Evolutionary conservation across 2,797 vertebrate genomes (phyloP).

Genomic region (Merluccius polli): DNA sequence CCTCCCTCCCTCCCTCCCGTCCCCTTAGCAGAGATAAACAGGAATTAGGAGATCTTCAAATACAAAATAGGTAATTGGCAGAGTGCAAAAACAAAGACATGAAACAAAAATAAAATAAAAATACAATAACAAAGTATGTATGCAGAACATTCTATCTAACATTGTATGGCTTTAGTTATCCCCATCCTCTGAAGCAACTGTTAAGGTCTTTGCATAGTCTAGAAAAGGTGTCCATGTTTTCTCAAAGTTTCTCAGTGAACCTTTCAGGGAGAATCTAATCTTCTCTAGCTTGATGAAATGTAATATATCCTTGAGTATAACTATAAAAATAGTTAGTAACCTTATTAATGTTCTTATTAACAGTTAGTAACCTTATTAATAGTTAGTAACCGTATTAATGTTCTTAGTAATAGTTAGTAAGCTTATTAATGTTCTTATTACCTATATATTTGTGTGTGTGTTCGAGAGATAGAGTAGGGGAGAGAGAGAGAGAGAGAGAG

Average conservation of each 20-base stretch:
- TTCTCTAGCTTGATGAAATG: neutral
- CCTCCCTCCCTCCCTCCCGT: neutral
- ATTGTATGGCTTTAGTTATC: conserved; percentile 1
- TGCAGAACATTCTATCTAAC: conserved; percentile 7
- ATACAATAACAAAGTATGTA: neutral
- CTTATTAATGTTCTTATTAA: too few relatives aligned
- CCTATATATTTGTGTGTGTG: too few relatives aligned
- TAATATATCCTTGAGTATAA: conserved; percentile 12
- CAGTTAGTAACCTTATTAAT: too few relatives aligned
- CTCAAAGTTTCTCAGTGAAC: conserved; percentile 8
- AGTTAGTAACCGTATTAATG: too few relatives aligned
- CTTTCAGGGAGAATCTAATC: conserved; percentile 7
- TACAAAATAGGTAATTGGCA: neutral
- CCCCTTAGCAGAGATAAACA: neutral
- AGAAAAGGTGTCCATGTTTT: neutral
- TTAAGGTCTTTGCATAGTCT: neutral
- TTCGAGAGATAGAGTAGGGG: neutral
- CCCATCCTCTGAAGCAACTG: neutral
- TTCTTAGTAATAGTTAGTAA: too few relatives aligned
- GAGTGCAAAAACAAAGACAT: neutral
- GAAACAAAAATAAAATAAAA: neutral
- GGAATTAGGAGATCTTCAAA: neutral
- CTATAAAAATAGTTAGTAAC: too few relatives aligned
- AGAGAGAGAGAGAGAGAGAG: neutral
- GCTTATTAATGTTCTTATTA: too few relatives aligned